Conservation (phyloP, 1,140 invertebrate genomes). For the Bombus confusus region DNA sequence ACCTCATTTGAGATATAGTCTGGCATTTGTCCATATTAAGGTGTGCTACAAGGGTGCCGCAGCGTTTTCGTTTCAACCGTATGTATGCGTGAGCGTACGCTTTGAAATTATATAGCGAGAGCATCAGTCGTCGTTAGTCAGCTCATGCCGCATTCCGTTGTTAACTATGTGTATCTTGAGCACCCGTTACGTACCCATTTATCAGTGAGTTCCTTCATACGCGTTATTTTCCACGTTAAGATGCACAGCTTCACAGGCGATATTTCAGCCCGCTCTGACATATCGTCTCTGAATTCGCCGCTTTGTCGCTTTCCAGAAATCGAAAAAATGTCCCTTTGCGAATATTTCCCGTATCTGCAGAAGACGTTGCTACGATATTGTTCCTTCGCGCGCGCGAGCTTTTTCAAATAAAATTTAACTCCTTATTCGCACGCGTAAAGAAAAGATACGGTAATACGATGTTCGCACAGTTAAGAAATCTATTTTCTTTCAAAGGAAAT, state of each 20-base stretch:
- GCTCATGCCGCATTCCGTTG: constrained; percentile 61
- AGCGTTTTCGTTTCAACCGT: constrained; percentile 46
- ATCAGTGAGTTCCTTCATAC: constrained; percentile 57
- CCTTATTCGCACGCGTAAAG: no score
- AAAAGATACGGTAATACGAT: no score
- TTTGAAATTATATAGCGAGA: constrained; percentile 77
- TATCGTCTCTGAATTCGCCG: constrained; percentile 13
- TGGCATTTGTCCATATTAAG: constrained; percentile 80
- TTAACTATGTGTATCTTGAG: constrained; percentile 74
- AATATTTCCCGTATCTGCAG: neutral
- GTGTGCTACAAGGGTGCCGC: constrained; percentile 62
- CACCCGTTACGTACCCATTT: constrained; percentile 70
- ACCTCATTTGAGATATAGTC: constrained; percentile 77
- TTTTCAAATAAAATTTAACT: neutral
- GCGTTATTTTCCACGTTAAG: constrained; percentile 63
- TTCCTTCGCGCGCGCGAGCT: neutral
- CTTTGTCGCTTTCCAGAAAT: neutral
- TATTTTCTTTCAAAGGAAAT: no score
- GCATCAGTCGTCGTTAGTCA: constrained; percentile 73
- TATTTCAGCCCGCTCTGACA: constrained; percentile 49
- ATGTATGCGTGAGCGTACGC: constrained; percentile 47
- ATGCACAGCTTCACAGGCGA: constrained; percentile 44
- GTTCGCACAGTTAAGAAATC: no score
- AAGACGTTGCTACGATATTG: no score
- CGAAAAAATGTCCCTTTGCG: neutral